Evolutionary conservation across 37 sponge, comb jelly and placozoan genomes (phyloP).

Genomic region (Halisarca cf. caerulea): DNA sequence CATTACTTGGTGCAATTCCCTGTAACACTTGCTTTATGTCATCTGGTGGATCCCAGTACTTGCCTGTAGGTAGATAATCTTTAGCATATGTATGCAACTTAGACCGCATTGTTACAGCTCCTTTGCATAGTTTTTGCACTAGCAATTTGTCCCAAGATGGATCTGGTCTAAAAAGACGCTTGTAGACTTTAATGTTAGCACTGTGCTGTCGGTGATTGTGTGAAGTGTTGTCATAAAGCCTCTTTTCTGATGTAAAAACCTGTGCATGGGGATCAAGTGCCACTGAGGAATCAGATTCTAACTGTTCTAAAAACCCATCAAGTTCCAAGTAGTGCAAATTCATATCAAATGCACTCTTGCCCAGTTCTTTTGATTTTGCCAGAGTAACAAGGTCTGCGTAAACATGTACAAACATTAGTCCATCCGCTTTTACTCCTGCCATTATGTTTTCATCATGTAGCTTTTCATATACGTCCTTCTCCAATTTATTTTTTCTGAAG

Average conservation of each 20-base stretch:
- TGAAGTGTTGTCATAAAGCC: conserved; percentile 29
- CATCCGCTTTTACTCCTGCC: conserved; percentile 30
- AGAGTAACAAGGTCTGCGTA: conserved; percentile 47
- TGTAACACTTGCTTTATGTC: conserved; percentile 18
- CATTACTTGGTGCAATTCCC: conserved; percentile 46
- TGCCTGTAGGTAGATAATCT: conserved; percentile 44
- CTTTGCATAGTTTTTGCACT: not conserved
- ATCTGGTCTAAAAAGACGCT: conserved; percentile 8
- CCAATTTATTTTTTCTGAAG: conserved; percentile 32
- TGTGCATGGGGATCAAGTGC: not conserved
- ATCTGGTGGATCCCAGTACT: conserved; percentile 50
- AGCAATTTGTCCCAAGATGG: not conserved
- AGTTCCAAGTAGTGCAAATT: conserved; percentile 42
- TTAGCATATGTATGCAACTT: conserved; percentile 45
- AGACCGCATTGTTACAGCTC: conserved; percentile 38
- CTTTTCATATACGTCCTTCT: conserved; percentile 20
- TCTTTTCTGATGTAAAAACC: conserved; percentile 44
- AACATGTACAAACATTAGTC: conserved; percentile 39
- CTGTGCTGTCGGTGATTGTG: conserved; percentile 22
- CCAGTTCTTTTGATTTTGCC: conserved; percentile 40
- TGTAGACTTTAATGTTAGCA: not conserved
- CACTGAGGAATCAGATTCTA: conserved; percentile 17
- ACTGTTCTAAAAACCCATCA: conserved; percentile 28
- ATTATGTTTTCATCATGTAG: not conserved
- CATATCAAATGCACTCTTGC: conserved; percentile 39